These are phyloP conservation scores for Agapornis canus DNA, from an alignment of 2,797 vertebrate species.

Conservation along the genomic window DNA sequence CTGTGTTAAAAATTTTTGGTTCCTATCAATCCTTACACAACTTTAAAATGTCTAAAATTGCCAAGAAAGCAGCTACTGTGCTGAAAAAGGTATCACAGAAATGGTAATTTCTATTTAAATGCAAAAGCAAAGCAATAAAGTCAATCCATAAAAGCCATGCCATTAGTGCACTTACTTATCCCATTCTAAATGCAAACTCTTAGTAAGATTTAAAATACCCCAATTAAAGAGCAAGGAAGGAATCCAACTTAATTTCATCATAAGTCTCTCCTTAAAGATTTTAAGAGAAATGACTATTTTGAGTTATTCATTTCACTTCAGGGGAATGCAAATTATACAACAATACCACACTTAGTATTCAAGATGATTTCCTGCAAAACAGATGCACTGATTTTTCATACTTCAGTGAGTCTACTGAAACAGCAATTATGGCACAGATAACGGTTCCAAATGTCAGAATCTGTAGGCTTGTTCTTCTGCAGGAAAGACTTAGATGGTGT, in stretches of 20 bases:
- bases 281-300: not conserved
- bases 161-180: not conserved
- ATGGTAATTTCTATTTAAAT: not conserved
- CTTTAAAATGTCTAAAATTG: not conserved
- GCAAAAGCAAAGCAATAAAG: not conserved
- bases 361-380: not conserved
- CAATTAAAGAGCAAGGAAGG: not conserved
- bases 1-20: not conserved
- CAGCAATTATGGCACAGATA: not conserved
- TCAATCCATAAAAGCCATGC: not conserved
- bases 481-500: not conserved
- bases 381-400: not conserved
- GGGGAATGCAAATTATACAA: not conserved
- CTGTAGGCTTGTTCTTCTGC: not conserved
- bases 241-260: not conserved
- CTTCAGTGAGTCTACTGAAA: not conserved
- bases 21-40: not conserved
- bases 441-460: not conserved
- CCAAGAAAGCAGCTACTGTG: not conserved
- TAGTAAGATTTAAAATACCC: not conserved
- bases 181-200: not conserved
- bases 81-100: not conserved
- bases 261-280: not conserved
- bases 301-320: not conserved
- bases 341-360: not conserved